phyloP scores from a whole-genome alignment of 1,140 invertebrate species.

The Eriocheir sinensis region DNA sequence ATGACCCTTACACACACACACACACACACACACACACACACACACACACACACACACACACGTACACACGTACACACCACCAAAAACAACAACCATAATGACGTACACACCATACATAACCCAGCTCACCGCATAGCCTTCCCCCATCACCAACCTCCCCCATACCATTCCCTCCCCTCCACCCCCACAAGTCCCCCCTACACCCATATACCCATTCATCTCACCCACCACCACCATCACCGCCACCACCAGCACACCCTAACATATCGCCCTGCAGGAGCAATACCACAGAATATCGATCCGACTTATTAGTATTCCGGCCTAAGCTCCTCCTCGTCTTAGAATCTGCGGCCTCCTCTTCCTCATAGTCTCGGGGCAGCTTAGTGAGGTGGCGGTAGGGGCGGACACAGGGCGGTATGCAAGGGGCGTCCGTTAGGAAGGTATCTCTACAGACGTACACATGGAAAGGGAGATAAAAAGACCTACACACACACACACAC shows the following conservation, averaged over 20 bases:
- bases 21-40: neutral
- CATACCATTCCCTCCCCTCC: neutral
- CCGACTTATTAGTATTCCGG: neutral
- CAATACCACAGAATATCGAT: neutral
- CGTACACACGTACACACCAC: neutral
- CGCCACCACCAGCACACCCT: no score
- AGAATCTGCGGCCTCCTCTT: neutral
- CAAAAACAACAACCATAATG: neutral
- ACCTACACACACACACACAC: no score
- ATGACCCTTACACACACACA: neutral
- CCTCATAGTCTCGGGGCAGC: neutral
- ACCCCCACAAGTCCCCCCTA: neutral
- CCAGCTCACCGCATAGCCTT: neutral
- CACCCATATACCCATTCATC: neutral
- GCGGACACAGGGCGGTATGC: neutral
- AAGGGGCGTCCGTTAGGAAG: neutral
- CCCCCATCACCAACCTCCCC: neutral
- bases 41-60: neutral
- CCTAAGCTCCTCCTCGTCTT: neutral
- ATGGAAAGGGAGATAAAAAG: neutral
- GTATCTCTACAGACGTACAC: neutral
- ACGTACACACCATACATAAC: neutral
- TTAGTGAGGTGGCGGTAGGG: neutral
- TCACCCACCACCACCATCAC: no score
- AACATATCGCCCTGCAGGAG: neutral